Evolutionary conservation across 1,140 invertebrate genomes (phyloP), one percentile per base, ranked within the genome.

Genomic region (Grapholita molesta): DNA sequence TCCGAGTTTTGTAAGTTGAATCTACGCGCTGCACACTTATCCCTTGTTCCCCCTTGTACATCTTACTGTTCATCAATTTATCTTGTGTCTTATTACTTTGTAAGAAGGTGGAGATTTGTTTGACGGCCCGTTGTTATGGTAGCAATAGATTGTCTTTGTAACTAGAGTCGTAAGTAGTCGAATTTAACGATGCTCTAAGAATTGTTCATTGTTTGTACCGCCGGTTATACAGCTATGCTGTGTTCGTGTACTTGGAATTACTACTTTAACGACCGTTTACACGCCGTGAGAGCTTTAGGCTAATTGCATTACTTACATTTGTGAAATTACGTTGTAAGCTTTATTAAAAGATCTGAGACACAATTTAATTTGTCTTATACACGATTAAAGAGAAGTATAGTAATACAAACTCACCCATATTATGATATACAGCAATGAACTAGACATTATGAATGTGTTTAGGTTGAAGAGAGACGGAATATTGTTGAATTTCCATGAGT

Each of bases 71-170:
- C 9, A 15, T 30, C 11, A 15, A 28, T 7, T 15, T 15, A 32
- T 30, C 32, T 57, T 61, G 25, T 61, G 12, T 61, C 55, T 61
- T 28, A 28, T 30, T 15, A n/a, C n/a, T 7, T 2, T 30, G 25
- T 4, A 5, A 25, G n/a, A 61, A 15, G 55, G 55, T 61, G 18
- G 24, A 61, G 5, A 61, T 12, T 55, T 6, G 53, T 28, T 5
- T 61, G 0, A 28, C 7, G 15, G 30, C 1, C 0, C 25, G 24
- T 61, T 61, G 30, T 61, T 61, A 61, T 61, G 55, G 55, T 30
- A 61, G 55, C 55, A 61, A 61, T 61, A 61, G 24, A 61, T 61
- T 61, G 55, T 30, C 55, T 61, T 32, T 61, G 55, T 61, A 61
- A 61, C 55, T 61, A 61, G 55, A 61, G 55, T 25, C 15, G 48